phyloP scores from a whole-genome alignment of 2,797 vertebrate species.

The Nannoperca obscura region DNA sequence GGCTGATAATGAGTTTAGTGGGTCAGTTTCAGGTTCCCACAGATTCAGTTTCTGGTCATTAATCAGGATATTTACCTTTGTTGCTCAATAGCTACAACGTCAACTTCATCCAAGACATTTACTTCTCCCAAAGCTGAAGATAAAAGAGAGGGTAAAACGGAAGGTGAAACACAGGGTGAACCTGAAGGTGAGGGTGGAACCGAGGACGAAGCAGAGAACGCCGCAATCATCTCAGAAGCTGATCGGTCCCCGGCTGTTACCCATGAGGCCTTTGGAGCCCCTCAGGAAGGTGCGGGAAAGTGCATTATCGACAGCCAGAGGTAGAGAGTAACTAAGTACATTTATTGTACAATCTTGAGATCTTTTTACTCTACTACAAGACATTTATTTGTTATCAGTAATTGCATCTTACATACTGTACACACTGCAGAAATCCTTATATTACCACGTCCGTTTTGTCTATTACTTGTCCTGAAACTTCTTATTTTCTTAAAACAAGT shows the following conservation, averaged over 20 bases:
- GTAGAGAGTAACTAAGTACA: slow-evolving; percentile 14
- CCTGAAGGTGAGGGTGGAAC: neutral
- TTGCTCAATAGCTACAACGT: slow-evolving; percentile 30
- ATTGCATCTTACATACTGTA: neutral
- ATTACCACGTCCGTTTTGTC: neutral
- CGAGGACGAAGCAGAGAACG: slow-evolving; percentile 13
- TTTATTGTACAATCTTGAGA: neutral
- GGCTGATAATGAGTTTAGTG: slow-evolving; percentile 25
- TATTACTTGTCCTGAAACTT: neutral
- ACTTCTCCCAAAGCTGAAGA: slow-evolving; percentile 22
- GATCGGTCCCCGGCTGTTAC: slow-evolving; percentile 18
- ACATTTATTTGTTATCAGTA: slow-evolving; percentile 6
- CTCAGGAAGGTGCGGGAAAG: slow-evolving; percentile 60
- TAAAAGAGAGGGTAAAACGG: slow-evolving; percentile 12
- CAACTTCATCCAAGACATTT: slow-evolving; percentile 20
- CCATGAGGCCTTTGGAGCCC: slow-evolving; percentile 48
- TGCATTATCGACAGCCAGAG: slow-evolving; percentile 36
- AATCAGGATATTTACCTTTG: slow-evolving; percentile 30
- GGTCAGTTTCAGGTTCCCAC: slow-evolving; percentile 27
- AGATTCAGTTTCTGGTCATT: slow-evolving; percentile 35
- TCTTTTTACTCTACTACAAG: neutral
- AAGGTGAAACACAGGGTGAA: slow-evolving; percentile 8
- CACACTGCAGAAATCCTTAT: slow-evolving; percentile 6
- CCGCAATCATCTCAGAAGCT: slow-evolving; percentile 31
- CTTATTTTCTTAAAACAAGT: neutral